Evolutionary conservation across 2,888 invertebrate genomes (phyloP).

Genomic region (Lycia hirtaria): DNA sequence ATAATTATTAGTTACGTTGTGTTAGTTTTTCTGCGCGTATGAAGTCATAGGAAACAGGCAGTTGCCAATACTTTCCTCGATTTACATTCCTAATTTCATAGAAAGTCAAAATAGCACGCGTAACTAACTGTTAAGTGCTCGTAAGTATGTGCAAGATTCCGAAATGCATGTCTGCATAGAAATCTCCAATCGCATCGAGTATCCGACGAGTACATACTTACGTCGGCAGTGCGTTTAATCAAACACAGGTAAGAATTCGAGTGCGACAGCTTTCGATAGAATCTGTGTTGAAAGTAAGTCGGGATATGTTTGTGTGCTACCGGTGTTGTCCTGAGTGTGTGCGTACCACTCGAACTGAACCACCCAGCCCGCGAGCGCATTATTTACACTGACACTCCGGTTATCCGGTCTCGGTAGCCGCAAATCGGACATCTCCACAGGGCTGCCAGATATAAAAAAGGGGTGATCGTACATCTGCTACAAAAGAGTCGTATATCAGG

Average conservation of each 20-base stretch:
- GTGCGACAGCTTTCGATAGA: slow-evolving; percentile 58
- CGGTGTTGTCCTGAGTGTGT: slow-evolving; percentile 78
- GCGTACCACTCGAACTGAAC: slow-evolving; percentile 71
- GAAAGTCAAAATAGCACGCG: background rate
- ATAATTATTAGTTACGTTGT: too few relatives aligned
- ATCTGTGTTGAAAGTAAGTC: slow-evolving; percentile 70
- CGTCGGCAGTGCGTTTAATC: slow-evolving; percentile 29
- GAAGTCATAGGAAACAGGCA: too few relatives aligned
- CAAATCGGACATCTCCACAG: slow-evolving; percentile 49
- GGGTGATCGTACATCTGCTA: too few relatives aligned
- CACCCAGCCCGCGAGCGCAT: slow-evolving; percentile 66
- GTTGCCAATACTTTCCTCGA: too few relatives aligned
- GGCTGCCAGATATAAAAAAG: too few relatives aligned
- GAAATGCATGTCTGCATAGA: background rate
- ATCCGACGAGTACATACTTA: slow-evolving; percentile 12
- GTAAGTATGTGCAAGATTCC: background rate
- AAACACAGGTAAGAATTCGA: slow-evolving; percentile 44
- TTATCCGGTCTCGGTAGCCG: slow-evolving; percentile 53
- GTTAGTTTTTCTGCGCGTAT: too few relatives aligned
- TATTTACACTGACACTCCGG: slow-evolving; percentile 54
- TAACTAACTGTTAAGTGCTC: too few relatives aligned
- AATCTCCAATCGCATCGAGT: slow-evolving; percentile 13
- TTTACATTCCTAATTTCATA: background rate
- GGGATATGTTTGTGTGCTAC: slow-evolving; percentile 78
- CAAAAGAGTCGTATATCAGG: too few relatives aligned